Base-by-base conservation (phyloP, 2,797 vertebrate genomes). In the Sternarchorhynchus goeldii region DNA sequence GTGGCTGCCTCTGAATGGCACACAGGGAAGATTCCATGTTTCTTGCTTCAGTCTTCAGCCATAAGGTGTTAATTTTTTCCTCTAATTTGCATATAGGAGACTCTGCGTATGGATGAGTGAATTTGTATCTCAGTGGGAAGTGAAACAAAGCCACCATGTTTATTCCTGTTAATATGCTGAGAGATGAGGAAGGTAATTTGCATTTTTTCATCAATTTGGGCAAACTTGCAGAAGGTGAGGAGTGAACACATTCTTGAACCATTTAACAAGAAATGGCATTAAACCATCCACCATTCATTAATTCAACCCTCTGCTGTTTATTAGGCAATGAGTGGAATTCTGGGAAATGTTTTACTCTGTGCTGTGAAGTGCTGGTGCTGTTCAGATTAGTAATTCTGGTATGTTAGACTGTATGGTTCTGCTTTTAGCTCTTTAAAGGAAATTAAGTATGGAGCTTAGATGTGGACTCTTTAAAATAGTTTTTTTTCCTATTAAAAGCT, bases 1-100 rank as follows among this genome's bases (percentile, higher is more conserved):
- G 29, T 65, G n/a, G 56, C 64, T 63, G 73, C 64, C 14, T 53
- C 31, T 55, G 18, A 1, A 76, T 62, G 34, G 62, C 4, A 45
- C 57, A 25, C 85, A 88, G 86, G 81, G 86, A 85, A 81, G 75
- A 86, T 87, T 84, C 79, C 86, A 77, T 78, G 85, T 56, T 57
- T 88, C 77, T 75, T 75, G 74, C 56, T 77, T 45, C 57, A 64
- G 36, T 29, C 20, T 77, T 76, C 56, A 39, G 31, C 34, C 32
- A 12, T 58, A 8, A 81, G 73, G 70, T 16, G 45, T 75, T 58
- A 65, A 18, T 18, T 57, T 39, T 75, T 25, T 58, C 25, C 63
- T 71, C 25, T 78, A 41, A 73, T 79, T 60, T 80, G 45, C 50
- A 58, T 67, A 76, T 62, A 67, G 57, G 45, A 81, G 50, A 56